Evolutionary conservation across 2,797 vertebrate genomes (phyloP).

Genomic region (Onychomys leucogaster): DNA sequence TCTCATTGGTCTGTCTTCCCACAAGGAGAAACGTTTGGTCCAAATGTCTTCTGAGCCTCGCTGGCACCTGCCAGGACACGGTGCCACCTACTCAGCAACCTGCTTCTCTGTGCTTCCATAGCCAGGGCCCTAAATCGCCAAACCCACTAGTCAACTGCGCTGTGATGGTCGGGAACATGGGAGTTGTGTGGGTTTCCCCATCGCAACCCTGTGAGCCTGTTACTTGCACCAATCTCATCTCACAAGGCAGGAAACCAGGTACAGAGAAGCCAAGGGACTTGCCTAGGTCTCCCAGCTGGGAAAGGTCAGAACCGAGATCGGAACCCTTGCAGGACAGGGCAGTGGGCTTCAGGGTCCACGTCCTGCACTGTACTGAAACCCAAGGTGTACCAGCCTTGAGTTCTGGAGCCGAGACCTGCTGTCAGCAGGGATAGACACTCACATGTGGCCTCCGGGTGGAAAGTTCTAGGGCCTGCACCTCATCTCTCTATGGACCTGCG

Average conservation of each 20-base stretch:
- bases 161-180: not conserved
- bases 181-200: too few species aligned
- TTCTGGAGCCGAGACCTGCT: not conserved
- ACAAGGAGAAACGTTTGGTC: not conserved
- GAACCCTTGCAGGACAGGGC: not conserved
- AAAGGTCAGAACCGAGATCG: not conserved
- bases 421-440: not conserved
- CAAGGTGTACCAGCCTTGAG: too few species aligned
- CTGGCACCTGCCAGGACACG: not conserved
- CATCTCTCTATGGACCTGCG: not conserved
- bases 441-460: not conserved
- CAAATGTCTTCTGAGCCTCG: accelerated
- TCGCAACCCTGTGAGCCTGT: not conserved
- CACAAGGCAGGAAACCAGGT: not conserved
- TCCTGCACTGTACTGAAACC: not conserved
- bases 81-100: accelerated
- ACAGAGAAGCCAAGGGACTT: not conserved
- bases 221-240: not conserved
- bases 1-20: not conserved
- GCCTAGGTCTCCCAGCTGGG: not conserved
- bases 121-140: not conserved
- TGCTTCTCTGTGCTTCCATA: not conserved
- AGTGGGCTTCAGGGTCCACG: not conserved
- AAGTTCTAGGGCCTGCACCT: not conserved
- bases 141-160: not conserved